Conservation (phyloP, 2,888 invertebrate species). For the Phlogophora meticulosa region DNA sequence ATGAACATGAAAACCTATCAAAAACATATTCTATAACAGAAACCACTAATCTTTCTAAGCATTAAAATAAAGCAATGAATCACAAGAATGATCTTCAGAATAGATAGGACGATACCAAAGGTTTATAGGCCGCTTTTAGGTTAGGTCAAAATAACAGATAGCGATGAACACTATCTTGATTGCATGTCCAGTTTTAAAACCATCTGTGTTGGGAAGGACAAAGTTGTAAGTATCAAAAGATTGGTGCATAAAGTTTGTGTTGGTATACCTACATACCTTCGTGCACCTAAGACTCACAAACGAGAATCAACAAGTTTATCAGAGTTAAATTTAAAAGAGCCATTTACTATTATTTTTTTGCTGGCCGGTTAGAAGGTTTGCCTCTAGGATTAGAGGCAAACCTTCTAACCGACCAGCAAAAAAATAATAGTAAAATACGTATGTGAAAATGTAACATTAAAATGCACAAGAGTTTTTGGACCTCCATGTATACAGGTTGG, state of each 20-base stretch:
- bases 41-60: not conserved
- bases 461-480: no score
- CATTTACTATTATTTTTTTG: no score
- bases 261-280: no score
- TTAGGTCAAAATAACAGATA: not conserved
- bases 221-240: not conserved
- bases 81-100: constrained; percentile 13
- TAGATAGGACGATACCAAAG: not conserved
- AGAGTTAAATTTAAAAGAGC: no score
- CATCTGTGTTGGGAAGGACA: not conserved
- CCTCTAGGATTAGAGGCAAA: no score
- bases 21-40: not conserved
- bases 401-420: no score
- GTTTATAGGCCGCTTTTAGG: constrained; percentile 1
- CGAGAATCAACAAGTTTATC: no score
- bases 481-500: no score
- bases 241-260: not conserved
- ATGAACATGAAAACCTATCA: not conserved
- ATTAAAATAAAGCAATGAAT: constrained; percentile 23
- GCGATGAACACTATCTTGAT: not conserved
- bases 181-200: not conserved
- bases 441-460: no score
- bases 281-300: no score
- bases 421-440: no score
- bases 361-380: no score